These are phyloP conservation scores for Catamblyrhynchus diadema DNA, from an alignment of 2,797 vertebrate species.

Conservation along the genomic window DNA sequence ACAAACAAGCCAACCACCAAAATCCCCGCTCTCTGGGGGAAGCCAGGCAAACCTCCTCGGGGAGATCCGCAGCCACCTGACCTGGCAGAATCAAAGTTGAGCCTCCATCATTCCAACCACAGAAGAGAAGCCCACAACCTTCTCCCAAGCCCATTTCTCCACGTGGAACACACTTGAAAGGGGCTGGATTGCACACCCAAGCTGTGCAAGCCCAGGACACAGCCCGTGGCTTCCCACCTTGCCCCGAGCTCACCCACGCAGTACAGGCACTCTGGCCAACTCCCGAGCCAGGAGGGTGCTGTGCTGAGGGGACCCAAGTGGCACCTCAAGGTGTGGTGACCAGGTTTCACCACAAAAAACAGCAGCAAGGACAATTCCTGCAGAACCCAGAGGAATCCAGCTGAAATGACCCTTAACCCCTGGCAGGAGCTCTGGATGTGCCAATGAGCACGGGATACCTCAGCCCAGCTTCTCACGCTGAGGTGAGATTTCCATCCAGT, in stretches of 20 bases:
- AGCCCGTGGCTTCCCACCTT: neutral
- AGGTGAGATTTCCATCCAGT: neutral
- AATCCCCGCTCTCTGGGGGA: neutral
- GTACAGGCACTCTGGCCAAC: rapidly evolving
- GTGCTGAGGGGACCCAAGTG: rapidly evolving
- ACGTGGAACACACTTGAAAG: neutral
- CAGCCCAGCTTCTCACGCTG: neutral
- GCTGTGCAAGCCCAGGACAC: neutral
- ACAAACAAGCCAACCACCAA: neutral
- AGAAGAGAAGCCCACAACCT: rapidly evolving
- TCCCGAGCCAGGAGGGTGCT: rapidly evolving
- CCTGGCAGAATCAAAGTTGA: neutral
- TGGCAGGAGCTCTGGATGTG: neutral
- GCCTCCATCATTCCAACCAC: neutral
- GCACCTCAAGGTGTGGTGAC: neutral
- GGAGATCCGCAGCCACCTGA: neutral
- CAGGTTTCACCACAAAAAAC: neutral
- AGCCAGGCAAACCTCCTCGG: neutral
- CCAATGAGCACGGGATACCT: too few relatives aligned
- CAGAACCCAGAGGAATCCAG: neutral
- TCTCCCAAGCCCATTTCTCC: neutral
- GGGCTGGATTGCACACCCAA: neutral
- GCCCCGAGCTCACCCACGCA: rapidly evolving
- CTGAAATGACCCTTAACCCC: neutral
- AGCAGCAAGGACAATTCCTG: neutral